Evolutionary conservation across 2,113 vertebrate genomes (phyloP), one percentile per base, ranked within the genome.

Genomic region (Neopipo cinnamomea): DNA sequence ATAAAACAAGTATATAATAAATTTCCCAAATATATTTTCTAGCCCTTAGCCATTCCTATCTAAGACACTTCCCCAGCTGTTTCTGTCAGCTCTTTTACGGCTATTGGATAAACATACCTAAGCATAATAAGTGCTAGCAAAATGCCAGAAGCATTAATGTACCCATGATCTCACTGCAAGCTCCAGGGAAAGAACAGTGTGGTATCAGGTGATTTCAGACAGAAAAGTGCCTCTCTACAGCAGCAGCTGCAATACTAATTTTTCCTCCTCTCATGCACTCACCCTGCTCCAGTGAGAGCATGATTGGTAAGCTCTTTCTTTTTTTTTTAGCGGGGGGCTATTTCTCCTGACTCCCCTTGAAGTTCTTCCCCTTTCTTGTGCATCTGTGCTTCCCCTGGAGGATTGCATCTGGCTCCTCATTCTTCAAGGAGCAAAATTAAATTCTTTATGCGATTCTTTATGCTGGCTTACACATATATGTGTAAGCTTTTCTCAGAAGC

Each of bases 261-360:
- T 95, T 79, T 23, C 9, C 7, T 83, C 21, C 15, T 47, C 10
- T 83, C 25, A 8, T 46, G 37, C 11, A 19, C 3, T 84, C 23
- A 24, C 13, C 5, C 7, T 1, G 0, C 8, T 37, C 33, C 23
- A 82, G 23, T 14, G 31, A 58, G 1, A 71, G 4, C n/a, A 55
- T 27, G 30, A 42, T 19, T 39, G 35, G 22, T 53, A 72, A 79
- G 5, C 9, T 50, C 0, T 2, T 12, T 52, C 16, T 24, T 17
- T 18, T 46, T 44, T 73, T 74, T 33, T 35, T 8, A 13, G 14
- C 6, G 37, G 20, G 46, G 49, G 6, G 4, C 37, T 67, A 5
- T 74, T 81, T 70, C 31, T 55, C 21, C 41, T 74, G 31, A 9
- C 8, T 53, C 19, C 78, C 21, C 72, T 68, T 61, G 72, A 89